Evolutionary conservation across 2,888 invertebrate genomes (phyloP).

Genomic region (Ecliptopera silaceata): DNA sequence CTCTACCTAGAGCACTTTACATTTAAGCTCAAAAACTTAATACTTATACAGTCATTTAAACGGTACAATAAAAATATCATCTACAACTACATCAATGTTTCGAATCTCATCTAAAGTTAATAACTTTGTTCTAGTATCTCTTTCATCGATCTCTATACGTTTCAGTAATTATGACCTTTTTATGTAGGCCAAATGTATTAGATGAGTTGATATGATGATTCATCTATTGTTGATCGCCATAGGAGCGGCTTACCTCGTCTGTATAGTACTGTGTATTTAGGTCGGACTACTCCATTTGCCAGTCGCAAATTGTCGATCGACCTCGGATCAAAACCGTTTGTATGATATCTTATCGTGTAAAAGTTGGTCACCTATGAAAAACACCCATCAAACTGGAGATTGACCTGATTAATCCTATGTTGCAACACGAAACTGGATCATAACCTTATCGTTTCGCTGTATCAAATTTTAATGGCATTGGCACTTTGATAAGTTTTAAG

Average conservation of each 20-base stretch:
- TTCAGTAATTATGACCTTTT: constrained; percentile 44
- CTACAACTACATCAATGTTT: constrained; percentile 8
- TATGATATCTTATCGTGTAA: constrained; percentile 73
- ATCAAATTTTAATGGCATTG: constrained; percentile 33
- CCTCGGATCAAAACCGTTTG: constrained; percentile 66
- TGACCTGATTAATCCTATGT: constrained; percentile 35
- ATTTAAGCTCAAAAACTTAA: neutral
- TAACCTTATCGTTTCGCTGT: constrained; percentile 33
- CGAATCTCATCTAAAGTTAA: constrained; percentile 14
- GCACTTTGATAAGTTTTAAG: constrained; percentile 12
- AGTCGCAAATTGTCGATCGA: constrained; percentile 77
- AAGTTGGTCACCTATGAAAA: constrained; percentile 47
- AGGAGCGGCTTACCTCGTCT: constrained; percentile 68
- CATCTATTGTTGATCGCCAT: constrained; percentile 73
- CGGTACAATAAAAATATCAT: constrained; percentile 20
- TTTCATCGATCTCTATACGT: constrained; percentile 32
- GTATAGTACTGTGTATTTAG: constrained; percentile 61
- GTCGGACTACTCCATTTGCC: constrained; percentile 77
- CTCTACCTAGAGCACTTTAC: constrained; percentile 1
- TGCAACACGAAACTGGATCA: constrained; percentile 35
- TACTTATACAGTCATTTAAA: constrained; percentile 4
- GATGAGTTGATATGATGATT: constrained; percentile 65
- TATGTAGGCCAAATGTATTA: constrained; percentile 57
- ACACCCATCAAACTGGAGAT: constrained; percentile 25
- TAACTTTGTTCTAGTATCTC: constrained; percentile 24